These are phyloP conservation scores for Loriculus beryllinus DNA, from an alignment of 2,797 vertebrate species.

Conservation along the genomic window DNA sequence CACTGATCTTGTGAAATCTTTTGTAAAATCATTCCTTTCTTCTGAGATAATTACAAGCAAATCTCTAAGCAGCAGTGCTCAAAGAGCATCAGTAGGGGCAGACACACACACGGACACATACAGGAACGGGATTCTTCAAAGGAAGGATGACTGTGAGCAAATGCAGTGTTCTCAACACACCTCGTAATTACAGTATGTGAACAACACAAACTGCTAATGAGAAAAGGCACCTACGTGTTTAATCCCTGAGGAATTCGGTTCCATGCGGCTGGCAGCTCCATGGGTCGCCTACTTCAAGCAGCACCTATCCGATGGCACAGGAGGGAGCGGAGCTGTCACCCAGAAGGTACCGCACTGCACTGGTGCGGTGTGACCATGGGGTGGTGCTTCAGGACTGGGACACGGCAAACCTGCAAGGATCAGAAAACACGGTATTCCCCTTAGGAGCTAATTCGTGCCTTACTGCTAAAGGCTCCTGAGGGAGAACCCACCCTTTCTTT, in stretches of 20 bases:
- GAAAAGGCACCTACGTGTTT: neutral
- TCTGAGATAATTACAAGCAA: neutral
- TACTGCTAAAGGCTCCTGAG: neutral
- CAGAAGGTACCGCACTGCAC: slow-evolving; percentile 49
- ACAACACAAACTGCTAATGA: neutral
- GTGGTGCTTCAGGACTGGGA: slow-evolving; percentile 72
- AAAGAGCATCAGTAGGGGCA: neutral
- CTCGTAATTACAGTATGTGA: neutral
- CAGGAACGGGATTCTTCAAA: neutral
- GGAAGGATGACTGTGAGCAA: neutral
- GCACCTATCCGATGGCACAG: slow-evolving; percentile 33
- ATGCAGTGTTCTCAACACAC: neutral
- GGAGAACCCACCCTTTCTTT: neutral
- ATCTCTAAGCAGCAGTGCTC: neutral
- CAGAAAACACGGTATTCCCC: rapidly evolving
- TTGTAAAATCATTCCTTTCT: slow-evolving; percentile 22
- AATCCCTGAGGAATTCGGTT: neutral
- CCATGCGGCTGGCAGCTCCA: neutral
- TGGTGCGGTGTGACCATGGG: slow-evolving; percentile 60
- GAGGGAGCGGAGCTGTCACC: slow-evolving; percentile 46
- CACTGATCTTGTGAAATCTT: neutral
- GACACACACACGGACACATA: rapidly evolving
- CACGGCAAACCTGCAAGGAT: slow-evolving; percentile 54
- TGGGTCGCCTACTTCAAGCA: slow-evolving; percentile 47
- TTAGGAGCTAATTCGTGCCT: rapidly evolving